A percentile compares a stretch with the other conserved stretches of the same genome.
These are phyloP conservation scores for Agrypnia vestita DNA, from an alignment of 1,140 invertebrate species.

Conservation along the genomic window DNA sequence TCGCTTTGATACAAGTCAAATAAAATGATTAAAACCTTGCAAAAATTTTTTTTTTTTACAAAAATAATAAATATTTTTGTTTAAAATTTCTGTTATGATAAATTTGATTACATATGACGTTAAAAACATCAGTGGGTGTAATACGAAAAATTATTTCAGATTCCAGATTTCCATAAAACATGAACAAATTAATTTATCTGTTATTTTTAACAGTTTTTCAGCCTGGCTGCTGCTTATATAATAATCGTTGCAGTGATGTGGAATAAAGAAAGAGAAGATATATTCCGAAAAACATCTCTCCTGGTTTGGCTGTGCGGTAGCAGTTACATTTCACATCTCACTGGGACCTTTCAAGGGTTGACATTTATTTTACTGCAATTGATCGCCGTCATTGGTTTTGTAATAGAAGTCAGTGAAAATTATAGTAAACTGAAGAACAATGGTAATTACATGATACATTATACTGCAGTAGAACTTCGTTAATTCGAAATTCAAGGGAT, in stretches of 20 bases:
- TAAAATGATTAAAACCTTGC: too few relatives aligned
- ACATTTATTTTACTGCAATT: constrained; percentile 73
- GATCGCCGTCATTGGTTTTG: constrained; percentile 67
- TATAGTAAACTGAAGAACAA: constrained; percentile 11
- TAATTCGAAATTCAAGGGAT: too few relatives aligned
- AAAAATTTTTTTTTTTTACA: too few relatives aligned
- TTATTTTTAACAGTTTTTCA: constrained; percentile 55
- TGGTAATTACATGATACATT: constrained; percentile 3
- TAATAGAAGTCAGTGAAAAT: constrained; percentile 63
- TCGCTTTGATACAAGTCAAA: too few relatives aligned
- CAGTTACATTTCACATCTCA: constrained; percentile 75
- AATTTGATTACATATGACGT: too few relatives aligned
- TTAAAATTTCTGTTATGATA: too few relatives aligned
- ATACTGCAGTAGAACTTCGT: too few relatives aligned
- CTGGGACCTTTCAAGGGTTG: constrained; percentile 75
- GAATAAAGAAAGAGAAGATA: constrained; percentile 74
- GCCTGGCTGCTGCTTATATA: constrained; percentile 67
- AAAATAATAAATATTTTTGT: too few relatives aligned
- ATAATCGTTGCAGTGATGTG: constrained; percentile 72
- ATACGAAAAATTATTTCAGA: too few relatives aligned
- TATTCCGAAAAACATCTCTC: constrained; percentile 75
- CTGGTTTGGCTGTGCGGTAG: constrained; percentile 77
- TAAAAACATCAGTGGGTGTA: too few relatives aligned
- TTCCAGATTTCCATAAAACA: too few relatives aligned
- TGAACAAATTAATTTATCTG: too few relatives aligned